These are phyloP conservation scores for Sakesphorus luctuosus DNA, from an alignment of 2,113 vertebrate genomes.

Conservation along the genomic window DNA sequence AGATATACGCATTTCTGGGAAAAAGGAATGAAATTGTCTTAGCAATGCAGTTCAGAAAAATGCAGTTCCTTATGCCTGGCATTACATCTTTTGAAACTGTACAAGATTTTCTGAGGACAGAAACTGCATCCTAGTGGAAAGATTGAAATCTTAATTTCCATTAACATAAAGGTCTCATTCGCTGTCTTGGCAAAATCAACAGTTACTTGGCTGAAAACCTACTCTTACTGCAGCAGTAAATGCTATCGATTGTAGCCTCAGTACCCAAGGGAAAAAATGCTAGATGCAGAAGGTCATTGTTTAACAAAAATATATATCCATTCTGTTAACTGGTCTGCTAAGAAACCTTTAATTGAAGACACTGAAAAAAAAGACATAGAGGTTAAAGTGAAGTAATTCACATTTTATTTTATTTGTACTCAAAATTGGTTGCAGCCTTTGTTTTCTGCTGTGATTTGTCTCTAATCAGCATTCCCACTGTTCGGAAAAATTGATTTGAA, in stretches of 20 bases:
- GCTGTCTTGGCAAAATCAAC: background rate
- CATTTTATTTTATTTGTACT: background rate
- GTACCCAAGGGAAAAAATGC: background rate
- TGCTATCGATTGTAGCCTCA: background rate
- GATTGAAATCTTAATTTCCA: background rate
- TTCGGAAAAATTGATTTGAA: constrained; percentile 35
- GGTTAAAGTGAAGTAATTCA: background rate
- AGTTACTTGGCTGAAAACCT: background rate
- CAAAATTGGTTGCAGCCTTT: background rate
- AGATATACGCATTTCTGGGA: background rate
- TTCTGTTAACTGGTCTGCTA: background rate
- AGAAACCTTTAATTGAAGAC: background rate
- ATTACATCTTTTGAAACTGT: background rate
- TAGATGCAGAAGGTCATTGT: background rate
- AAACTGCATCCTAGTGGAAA: background rate
- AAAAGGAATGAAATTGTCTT: background rate
- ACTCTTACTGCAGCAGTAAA: background rate
- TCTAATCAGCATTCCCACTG: constrained; percentile 13
- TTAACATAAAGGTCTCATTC: background rate
- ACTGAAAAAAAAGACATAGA: background rate
- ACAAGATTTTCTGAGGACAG: background rate
- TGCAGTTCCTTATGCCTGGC: background rate
- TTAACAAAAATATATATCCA: background rate
- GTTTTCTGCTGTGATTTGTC: background rate
- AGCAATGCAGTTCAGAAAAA: background rate